Base-by-base conservation (phyloP, 37 sponge, comb jelly and placozoan species). In the Chondrosia reniformis region DNA sequence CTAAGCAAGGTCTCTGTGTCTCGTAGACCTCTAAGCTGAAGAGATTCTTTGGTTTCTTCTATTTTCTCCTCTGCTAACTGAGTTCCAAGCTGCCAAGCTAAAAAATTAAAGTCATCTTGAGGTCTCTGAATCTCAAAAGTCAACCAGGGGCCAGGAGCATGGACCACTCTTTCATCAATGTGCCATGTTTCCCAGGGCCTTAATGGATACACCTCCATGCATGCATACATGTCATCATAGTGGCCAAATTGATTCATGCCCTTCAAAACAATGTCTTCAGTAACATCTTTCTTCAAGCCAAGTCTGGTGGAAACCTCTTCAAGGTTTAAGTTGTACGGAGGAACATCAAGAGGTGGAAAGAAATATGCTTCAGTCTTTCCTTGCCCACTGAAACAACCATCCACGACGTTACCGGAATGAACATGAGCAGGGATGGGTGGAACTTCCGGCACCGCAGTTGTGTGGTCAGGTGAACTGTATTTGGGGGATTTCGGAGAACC, bases 381-480 rank as follows among this genome's bases (percentile, higher is more conserved):
- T 19, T 46, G 91, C 2, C 89, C 86, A 45, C 67, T 36, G 44
- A 91, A 94, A 22, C 56, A 43, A 7, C 95, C 95, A 74, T 77
- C 74, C 17, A 56, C 61, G 25, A 94, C 92, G 30, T 81, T 76
- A 1, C 92, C 92, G 43, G 89, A 79, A 59, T 94, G 95, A 6
- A 94, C 91, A 55, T 94, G 95, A 31, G 89, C 91, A 33, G 95
- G 95, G 22, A 94, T 94, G 38, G 95, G 95, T 10, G 95, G 95
- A 10, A 91, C 81, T 64, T 94, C 95, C 25, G 66, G 66, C 4
- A 40, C 4, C 1, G 4, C 7, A 7, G 22, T 42, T 7, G 3
- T 12, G 67, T 22, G 67, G 41, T 12, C 46, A 24, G 13, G 13
- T 46, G 74, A 24, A 22, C 57, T 34, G 45, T 74, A 89, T 30